Conservation (phyloP, 2,113 vertebrate genomes). For the Pangasianodon hypophthalmus region DNA sequence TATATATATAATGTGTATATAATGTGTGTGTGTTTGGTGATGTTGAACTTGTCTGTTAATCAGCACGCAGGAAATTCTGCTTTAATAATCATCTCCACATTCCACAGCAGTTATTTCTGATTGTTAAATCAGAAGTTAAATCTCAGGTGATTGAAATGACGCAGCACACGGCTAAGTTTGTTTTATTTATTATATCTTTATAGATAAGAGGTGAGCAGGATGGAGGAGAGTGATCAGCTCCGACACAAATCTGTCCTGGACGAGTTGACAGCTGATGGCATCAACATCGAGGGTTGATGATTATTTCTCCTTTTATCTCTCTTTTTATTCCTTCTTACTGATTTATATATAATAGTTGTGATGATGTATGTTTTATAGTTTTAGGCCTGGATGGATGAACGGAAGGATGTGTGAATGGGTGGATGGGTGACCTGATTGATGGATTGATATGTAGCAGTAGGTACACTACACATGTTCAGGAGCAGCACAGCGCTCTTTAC, state of each 20-base stretch:
- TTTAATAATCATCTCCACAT: neutral
- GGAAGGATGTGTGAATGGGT: neutral
- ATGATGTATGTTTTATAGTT: neutral
- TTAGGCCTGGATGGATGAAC: neutral
- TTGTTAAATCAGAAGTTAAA: neutral
- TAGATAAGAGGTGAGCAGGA: constrained; percentile 67
- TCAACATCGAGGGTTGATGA: constrained; percentile 81
- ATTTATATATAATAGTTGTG: neutral
- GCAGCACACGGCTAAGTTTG: neutral
- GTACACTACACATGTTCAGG: neutral
- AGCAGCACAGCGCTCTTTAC: neutral
- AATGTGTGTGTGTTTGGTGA: neutral
- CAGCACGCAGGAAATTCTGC: neutral
- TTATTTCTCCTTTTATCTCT: too few relatives aligned
- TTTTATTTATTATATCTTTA: neutral
- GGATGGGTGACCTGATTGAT: neutral
- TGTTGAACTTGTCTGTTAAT: neutral
- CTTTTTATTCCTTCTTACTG: neutral
- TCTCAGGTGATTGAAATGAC: neutral
- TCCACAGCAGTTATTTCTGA: neutral
- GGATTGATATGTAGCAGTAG: neutral
- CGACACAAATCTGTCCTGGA: constrained; percentile 75
- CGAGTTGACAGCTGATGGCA: constrained; percentile 77
- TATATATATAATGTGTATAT: neutral
- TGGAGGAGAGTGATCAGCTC: constrained; percentile 84